Conservation (phyloP, 2,888 invertebrate genomes). For the Abrostola tripartita region DNA sequence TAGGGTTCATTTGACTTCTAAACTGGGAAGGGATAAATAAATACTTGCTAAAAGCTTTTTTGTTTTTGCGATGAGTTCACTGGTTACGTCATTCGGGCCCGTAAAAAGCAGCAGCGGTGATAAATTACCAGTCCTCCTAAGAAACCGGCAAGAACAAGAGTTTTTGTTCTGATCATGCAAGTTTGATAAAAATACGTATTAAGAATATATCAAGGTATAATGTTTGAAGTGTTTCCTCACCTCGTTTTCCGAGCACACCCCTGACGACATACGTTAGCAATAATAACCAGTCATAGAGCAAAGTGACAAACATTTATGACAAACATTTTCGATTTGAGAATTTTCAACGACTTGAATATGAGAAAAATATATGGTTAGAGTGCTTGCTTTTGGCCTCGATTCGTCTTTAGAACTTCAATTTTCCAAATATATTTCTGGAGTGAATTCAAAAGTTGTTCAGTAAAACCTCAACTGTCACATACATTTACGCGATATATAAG, state of each 20-base stretch:
- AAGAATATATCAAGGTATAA: conserved; percentile 4
- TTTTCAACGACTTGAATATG: conserved; percentile 38
- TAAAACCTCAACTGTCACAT: conserved; percentile 67
- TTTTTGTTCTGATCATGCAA: conserved; percentile 10
- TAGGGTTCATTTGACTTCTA: conserved; percentile 27
- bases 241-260: conserved; percentile 10
- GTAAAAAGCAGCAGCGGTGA: conserved; percentile 21
- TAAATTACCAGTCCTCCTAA: conserved; percentile 16
- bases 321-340: conserved; percentile 46
- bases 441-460: conserved; percentile 57
- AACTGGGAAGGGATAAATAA: conserved; percentile 26
- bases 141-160: conserved; percentile 17
- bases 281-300: conserved; percentile 32
- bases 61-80: conserved; percentile 41
- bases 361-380: conserved; percentile 42
- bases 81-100: conserved; percentile 37
- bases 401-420: conserved; percentile 61
- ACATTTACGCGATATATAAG: conserved; percentile 68
- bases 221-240: conserved; percentile 9
- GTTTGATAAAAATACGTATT: conserved; percentile 11
- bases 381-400: conserved; percentile 41
- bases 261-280: conserved; percentile 19
- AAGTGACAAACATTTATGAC: conserved; percentile 44
- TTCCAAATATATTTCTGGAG: conserved; percentile 57
- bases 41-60: conserved; percentile 25